Evolutionary conservation across 2,113 vertebrate genomes (phyloP).

Genomic region (Nothobranchius furzeri): DNA sequence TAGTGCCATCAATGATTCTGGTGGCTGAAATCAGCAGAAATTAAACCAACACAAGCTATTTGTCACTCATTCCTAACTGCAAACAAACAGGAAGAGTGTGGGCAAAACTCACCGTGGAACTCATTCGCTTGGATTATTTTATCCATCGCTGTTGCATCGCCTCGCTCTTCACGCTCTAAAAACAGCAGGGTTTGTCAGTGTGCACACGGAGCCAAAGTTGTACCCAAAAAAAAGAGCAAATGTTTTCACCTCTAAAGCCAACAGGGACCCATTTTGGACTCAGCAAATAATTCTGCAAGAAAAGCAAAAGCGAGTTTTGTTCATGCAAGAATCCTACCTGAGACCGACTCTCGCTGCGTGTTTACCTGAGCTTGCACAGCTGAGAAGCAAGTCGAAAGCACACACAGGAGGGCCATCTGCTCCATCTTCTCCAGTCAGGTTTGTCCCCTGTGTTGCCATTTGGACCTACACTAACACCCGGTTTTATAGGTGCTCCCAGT

Average conservation of each 20-base stretch:
- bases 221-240: background rate
- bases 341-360: background rate
- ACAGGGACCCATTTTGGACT: conserved; percentile 56
- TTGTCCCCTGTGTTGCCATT: conserved; percentile 55
- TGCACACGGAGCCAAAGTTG: background rate
- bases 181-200: conserved; percentile 25
- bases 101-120: conserved; percentile 57
- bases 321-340: background rate
- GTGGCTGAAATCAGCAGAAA: conserved; percentile 41
- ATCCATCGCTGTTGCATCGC: conserved; percentile 72
- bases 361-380: conserved; percentile 70
- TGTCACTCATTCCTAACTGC: background rate
- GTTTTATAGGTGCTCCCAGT: conserved; percentile 69
- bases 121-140: conserved; percentile 77
- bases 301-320: conserved; percentile 1
- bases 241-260: conserved; percentile 59
- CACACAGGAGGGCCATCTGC: conserved; percentile 62
- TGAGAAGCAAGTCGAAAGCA: conserved; percentile 49
- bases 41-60: background rate
- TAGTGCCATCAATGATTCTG: conserved; percentile 52
- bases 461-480: conserved; percentile 41
- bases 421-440: conserved; percentile 55
- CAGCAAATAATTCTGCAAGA: conserved; percentile 62
- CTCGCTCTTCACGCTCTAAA: conserved; percentile 43
- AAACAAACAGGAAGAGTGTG: background rate